Conservation (phyloP, 2,113 vertebrate genomes). For the Elachura formosa region DNA sequence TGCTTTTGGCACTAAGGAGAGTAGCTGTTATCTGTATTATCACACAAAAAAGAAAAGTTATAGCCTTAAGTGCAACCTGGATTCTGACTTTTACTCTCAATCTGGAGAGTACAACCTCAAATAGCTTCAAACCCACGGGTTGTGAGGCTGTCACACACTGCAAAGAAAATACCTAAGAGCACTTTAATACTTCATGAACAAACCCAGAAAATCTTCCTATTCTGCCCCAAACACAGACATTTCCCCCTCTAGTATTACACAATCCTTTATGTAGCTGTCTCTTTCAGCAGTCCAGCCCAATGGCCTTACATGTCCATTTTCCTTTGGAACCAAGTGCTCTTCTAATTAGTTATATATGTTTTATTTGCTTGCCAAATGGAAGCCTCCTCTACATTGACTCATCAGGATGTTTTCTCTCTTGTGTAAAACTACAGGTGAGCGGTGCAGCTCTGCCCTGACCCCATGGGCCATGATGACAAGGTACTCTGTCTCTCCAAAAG, state of each 20-base stretch:
- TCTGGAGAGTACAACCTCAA: neutral
- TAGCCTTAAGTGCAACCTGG: neutral
- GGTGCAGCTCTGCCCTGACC: neutral
- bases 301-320: neutral
- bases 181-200: neutral
- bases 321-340: neutral
- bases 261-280: neutral
- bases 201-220: neutral
- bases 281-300: neutral
- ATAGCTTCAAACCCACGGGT: neutral
- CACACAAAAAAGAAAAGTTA: neutral
- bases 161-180: neutral
- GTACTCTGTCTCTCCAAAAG: neutral
- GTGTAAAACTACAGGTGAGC: neutral
- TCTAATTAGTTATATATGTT: neutral
- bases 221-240: neutral
- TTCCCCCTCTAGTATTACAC: neutral
- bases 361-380: neutral
- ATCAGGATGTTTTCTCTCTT: neutral
- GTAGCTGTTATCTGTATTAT: neutral
- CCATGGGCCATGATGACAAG: rapidly evolving
- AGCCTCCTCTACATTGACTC: neutral
- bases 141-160: neutral
- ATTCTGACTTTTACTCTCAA: neutral
- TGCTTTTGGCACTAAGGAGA: neutral